Base-by-base conservation (phyloP, 2,888 invertebrate species). In the Phasia obesa region DNA sequence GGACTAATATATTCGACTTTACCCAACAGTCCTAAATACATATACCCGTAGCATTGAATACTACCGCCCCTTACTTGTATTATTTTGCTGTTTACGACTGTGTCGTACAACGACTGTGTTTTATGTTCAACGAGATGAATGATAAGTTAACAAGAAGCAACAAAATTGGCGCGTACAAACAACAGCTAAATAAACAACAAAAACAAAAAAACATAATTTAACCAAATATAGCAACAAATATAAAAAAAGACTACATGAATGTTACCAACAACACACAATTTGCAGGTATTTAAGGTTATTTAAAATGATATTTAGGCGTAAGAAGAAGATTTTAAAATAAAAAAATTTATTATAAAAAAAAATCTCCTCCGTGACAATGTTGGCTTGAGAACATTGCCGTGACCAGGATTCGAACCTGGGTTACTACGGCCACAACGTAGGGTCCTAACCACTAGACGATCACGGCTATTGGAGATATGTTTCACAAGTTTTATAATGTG, bases 371-470 rank as follows among this genome's bases (percentile, higher is more conserved):
- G 83, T 83, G 83, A 83, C 83, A 83, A 83, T 83, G 83, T 71
- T 78, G 31, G 0, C 11, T 49, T 27, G 21, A 57, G 59, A 81
- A 81, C 87, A 87, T 86, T 87, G 86, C 87, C 86, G 86, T 86
- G 87, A 90, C 90, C 90, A 90, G 90, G 90, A 90, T 90, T 90
- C 90, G 90, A 90, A 90, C 90, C 90, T 90, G 90, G 90, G 90
- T 90, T 90, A 90, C 90, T 88, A 90, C 90, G 90, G 90, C 90
- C 90, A 90, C 90, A 90, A 90, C 90, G 90, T 90, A 88, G 90
- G 90, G 90, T 90, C 90, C 90, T 90, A 90, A 90, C 90, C 90
- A 90, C 90, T 90, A 90, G 90, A 90, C 90, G 90, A 90, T 90
- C 90, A 90, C 90, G 90, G 90, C 90, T 90, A 86, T 70, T 71